Conservation (phyloP, 2,888 invertebrate species). For the Siphlonurus alternatus region DNA sequence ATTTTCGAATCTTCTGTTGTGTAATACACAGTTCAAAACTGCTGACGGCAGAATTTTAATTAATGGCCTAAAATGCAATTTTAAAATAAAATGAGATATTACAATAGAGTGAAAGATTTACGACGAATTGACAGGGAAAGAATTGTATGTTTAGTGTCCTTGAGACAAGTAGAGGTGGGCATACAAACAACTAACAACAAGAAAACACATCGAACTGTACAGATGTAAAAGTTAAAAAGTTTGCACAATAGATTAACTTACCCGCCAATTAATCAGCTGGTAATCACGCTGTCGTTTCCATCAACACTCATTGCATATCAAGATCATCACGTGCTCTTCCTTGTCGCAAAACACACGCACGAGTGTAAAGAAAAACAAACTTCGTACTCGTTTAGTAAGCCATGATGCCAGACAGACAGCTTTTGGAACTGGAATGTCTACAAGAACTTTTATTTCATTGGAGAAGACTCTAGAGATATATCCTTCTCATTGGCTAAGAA, state of each 20-base stretch:
- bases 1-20: too few relatives aligned
- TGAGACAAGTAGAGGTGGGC: background rate
- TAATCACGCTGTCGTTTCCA: background rate
- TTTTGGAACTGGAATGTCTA: background rate
- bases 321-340: background rate
- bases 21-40: too few relatives aligned
- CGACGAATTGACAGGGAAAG: background rate
- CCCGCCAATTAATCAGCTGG: background rate
- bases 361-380: background rate
- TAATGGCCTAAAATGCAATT: background rate
- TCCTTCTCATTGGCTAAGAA: background rate
- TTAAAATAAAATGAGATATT: background rate
- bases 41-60: too few relatives aligned
- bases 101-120: background rate
- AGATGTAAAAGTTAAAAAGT: background rate
- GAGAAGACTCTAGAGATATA: background rate
- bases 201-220: background rate
- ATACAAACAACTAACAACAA: background rate
- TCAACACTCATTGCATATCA: background rate
- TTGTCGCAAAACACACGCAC: background rate
- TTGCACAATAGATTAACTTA: background rate
- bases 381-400: background rate
- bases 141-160: background rate
- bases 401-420: background rate
- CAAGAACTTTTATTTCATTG: background rate